These are phyloP conservation scores for Glareola pratincola DNA, from an alignment of 2,113 vertebrate species.

Conservation along the genomic window DNA sequence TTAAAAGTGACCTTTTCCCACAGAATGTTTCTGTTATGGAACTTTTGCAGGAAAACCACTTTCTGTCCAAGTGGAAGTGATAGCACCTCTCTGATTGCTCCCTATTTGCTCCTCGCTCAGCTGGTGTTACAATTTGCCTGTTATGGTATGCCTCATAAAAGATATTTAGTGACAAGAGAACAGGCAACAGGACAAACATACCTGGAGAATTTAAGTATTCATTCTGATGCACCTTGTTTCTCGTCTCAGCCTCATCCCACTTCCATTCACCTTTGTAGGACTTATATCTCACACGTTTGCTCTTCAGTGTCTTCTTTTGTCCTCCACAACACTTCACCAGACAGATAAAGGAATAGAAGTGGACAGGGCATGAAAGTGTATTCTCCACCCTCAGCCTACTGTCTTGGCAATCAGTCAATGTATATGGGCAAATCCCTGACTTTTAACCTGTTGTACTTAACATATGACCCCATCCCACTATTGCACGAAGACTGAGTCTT, in stretches of 20 bases:
- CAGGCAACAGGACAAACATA: neutral
- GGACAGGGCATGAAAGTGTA: neutral
- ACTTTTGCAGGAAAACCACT: neutral
- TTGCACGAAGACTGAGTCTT: neutral
- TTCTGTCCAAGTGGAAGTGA: neutral
- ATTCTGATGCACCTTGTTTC: neutral
- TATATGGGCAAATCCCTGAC: neutral
- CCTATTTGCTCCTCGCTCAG: neutral
- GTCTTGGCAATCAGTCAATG: neutral
- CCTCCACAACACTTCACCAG: neutral
- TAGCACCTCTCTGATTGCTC: neutral
- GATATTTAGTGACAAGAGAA: neutral
- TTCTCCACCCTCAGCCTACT: neutral
- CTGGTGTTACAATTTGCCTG: neutral
- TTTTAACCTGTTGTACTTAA: neutral
- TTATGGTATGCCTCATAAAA: neutral
- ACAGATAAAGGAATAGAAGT: neutral
- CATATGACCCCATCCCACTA: neutral
- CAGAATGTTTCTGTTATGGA: neutral
- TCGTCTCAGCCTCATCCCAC: neutral
- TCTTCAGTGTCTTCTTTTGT: neutral
- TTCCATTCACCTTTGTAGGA: neutral
- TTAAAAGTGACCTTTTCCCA: neutral
- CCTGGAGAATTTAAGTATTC: neutral
- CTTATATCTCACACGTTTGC: rapidly evolving